Evolutionary conservation across 2,797 vertebrate genomes (phyloP), one percentile per base, ranked within the genome.

Genomic region (Brotula barbata): DNA sequence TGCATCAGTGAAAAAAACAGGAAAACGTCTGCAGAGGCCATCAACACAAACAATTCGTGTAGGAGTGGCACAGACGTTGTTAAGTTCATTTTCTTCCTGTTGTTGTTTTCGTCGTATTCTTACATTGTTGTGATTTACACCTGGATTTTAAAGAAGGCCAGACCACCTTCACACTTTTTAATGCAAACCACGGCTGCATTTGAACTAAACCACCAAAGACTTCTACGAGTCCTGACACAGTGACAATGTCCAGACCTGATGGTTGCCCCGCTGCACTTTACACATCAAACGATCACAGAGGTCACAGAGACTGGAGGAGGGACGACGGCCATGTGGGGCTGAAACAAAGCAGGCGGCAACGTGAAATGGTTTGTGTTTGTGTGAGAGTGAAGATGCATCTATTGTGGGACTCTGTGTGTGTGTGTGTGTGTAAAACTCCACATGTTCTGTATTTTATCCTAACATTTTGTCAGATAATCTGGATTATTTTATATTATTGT

Each of bases 241-340:
- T 77, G 80, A 86, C 68, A 50, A 67, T 72, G 57, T 78, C 76
- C 77, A 80, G 78, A 80, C 69, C 74, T 58, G 34, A 58, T 54
- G 46, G 59, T 41, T 71, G 66, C 51, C 68, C 66, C 57, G 64
- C 56, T 48, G 51, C 68, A 71, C 77, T 76, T 81, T 44, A 63
- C 75, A 78, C 72, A 75, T 85, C 73, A 83, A 84, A 84, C 67
- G 77, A 58, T 41, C 61, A 58, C 68, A 62, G 48, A 74, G 75
- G 71, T 83, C 72, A 74, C 68, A 52, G 47, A 20, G 62, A 23
- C 41, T 17, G 56, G 34, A 74, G n/a, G 10, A 56, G 64, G 69
- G 49, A 57, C 20, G 34, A 43, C 37, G 20, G 68, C 74, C 41
- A 6, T 36, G 39, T 20, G 4, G 53, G 69, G 55, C 2, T 71